Base-by-base conservation (phyloP, 1,140 invertebrate genomes). In the Drosophila sp. region DNA sequence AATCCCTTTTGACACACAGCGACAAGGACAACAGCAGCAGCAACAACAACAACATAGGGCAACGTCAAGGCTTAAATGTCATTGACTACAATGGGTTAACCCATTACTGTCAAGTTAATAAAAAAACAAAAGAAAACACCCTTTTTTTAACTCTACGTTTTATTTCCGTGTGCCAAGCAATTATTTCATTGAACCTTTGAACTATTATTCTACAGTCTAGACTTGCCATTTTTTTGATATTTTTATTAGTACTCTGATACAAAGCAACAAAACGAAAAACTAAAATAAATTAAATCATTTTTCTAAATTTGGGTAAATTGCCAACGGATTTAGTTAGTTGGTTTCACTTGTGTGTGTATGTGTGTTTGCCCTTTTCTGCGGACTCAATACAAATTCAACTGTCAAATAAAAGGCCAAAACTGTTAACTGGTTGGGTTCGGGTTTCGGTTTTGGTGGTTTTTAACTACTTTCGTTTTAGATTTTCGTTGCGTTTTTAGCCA, bases 281-380 rank as follows among this genome's bases (percentile, higher is more conserved):
- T 8, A 55, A 30, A 55, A 6, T 29, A 54, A 32, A 56, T 2
- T 6, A 56, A 56, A n/a, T 17, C 2, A 56, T 63, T 54, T 72
- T 69, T 56, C 17, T 40, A 72, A 60, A 83, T 72, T 71, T 56
- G 80, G 79, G 75, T 72, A 61, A 50, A 44, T 44, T 69, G 75
- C 56, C 57, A 76, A 62, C 70, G 50, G 63, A 63, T 62, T 60
- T 70, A 38, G 65, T 27, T 41, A 54, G 66, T 40, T 60, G 33
- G 68, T 78, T 75, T 67, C 41, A 72, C 60, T 65, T 65, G 30
- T 41, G 35, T n/a, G 4, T 5, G 25, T 47, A 10, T 40, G 7
- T 40, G 8, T 40, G 4, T 47, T 25, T 47, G 6, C 8, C 25
- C 25, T 50, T 50, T 47, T 50, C 27, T 27, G 44, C 44, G 44